These are phyloP conservation scores for Arvicanthis niloticus DNA, from an alignment of 2,113 vertebrate species.

Conservation along the genomic window DNA sequence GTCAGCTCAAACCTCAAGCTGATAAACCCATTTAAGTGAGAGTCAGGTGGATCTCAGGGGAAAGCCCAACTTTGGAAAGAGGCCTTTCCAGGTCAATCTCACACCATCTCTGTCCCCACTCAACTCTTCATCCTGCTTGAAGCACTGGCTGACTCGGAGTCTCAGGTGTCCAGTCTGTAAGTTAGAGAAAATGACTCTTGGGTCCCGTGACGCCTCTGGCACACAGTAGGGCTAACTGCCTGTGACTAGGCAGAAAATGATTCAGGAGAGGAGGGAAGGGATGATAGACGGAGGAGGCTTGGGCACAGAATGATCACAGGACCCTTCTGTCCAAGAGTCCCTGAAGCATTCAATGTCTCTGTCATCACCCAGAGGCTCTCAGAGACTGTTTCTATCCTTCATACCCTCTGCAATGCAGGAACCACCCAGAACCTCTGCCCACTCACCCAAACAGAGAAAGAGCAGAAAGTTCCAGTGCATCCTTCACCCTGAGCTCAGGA, in stretches of 20 bases:
- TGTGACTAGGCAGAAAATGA: not conserved
- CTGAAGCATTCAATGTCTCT: not conserved
- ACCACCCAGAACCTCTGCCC: not conserved
- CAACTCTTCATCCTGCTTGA: too few relatives aligned
- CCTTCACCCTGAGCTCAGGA: not conserved
- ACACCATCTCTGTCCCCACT: too few relatives aligned
- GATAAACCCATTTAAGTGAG: too few relatives aligned
- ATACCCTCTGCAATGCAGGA: not conserved
- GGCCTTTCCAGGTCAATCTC: not conserved
- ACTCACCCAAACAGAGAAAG: not conserved
- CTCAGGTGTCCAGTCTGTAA: not conserved
- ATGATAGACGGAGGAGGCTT: not conserved
- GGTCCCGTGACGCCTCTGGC: not conserved
- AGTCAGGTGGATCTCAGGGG: too few relatives aligned
- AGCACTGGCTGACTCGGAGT: not conserved
- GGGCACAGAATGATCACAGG: not conserved
- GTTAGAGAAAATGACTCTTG: not conserved
- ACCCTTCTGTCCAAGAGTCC: not conserved
- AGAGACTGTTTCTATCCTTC: not conserved
- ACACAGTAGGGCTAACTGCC: not conserved
- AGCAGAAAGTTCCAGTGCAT: not conserved
- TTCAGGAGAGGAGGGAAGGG: not conserved
- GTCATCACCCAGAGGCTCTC: not conserved
- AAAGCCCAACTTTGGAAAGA: not conserved
- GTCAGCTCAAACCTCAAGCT: not conserved